Conservation (phyloP, 2,888 invertebrate species). For the Masnerella sp. region DNA sequence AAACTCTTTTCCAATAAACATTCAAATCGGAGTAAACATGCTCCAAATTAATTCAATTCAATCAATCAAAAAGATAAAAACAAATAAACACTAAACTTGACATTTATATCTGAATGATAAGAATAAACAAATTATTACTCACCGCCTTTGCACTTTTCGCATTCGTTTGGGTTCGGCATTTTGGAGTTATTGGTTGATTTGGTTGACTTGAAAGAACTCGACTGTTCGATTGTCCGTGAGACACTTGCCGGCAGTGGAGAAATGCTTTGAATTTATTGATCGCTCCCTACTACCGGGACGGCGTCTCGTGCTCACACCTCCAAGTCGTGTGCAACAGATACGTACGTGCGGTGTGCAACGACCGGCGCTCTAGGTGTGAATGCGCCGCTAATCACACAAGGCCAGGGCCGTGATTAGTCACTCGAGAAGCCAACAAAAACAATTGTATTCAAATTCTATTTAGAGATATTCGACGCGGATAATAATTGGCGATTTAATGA, state of each 20-base stretch:
- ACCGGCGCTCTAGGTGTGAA: slow-evolving; percentile 22
- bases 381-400: slow-evolving; percentile 43
- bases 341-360: slow-evolving; percentile 52
- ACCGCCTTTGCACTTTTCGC: slow-evolving; percentile 75
- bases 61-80: too few species aligned
- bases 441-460: not conserved
- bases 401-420: slow-evolving; percentile 43
- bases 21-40: not conserved
- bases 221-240: slow-evolving; percentile 57
- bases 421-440: slow-evolving; percentile 10
- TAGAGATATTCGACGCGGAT: too few species aligned
- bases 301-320: slow-evolving; percentile 50
- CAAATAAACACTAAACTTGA: slow-evolving; percentile 12
- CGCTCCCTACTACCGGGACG: slow-evolving; percentile 66
- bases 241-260: slow-evolving; percentile 61
- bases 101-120: not conserved
- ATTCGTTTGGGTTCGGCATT: slow-evolving; percentile 73
- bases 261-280: slow-evolving; percentile 73
- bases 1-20: too few species aligned
- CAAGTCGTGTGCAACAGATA: slow-evolving; percentile 57
- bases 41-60: too few species aligned
- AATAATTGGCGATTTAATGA: too few species aligned
- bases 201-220: slow-evolving; percentile 27
- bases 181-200: slow-evolving; percentile 55
- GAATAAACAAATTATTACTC: slow-evolving; percentile 48